phyloP scores from a whole-genome alignment of 1,140 invertebrate species.

The Tribolium madens region DNA sequence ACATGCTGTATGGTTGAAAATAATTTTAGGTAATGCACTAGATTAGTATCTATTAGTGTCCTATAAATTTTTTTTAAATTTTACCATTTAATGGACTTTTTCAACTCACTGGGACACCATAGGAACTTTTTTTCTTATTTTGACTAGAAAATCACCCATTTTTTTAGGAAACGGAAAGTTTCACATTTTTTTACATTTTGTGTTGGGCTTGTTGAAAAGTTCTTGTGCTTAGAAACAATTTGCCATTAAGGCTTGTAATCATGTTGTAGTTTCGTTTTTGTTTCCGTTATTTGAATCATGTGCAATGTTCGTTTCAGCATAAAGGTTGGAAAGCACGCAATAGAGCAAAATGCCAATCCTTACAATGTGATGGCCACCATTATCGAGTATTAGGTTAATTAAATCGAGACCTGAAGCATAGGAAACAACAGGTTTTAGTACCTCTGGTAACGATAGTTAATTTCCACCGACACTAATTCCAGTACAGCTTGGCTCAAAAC shows the following conservation, averaged over 20 bases:
- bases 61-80: too few species aligned
- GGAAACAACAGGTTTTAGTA: conserved; percentile 38
- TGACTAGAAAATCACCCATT: too few species aligned
- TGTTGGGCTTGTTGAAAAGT: not conserved
- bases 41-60: too few species aligned
- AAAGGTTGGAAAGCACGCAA: conserved; percentile 20
- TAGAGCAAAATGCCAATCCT: conserved; percentile 33
- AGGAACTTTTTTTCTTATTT: too few species aligned
- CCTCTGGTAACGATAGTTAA: conserved; percentile 33
- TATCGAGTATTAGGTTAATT: conserved; percentile 38
- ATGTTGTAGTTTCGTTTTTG: conserved; percentile 11
- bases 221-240: not conserved
- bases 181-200: not conserved
- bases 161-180: too few species aligned
- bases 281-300: conserved; percentile 17
- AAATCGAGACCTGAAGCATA: conserved; percentile 33
- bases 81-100: too few species aligned
- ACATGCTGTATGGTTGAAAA: too few species aligned
- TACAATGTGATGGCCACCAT: conserved; percentile 38
- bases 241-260: not conserved
- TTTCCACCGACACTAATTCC: conserved; percentile 35
- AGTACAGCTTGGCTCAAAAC: conserved; percentile 23
- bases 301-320: conserved; percentile 22
- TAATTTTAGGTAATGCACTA: too few species aligned
- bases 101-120: too few species aligned